Evolutionary conservation across 1,140 invertebrate genomes (phyloP).

Genomic region (Phymastichus coffea): DNA sequence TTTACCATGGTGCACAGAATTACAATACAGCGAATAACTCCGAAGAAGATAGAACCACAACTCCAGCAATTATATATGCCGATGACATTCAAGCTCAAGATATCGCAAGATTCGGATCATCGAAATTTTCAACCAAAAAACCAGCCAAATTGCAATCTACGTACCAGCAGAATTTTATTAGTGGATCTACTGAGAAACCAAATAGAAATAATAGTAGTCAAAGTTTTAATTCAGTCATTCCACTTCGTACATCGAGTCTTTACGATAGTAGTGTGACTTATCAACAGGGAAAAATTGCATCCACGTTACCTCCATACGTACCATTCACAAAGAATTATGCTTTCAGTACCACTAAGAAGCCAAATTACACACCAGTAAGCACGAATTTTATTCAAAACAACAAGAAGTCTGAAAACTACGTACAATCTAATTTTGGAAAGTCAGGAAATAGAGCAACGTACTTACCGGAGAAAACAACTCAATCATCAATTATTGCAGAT

Average conservation of each 20-base stretch:
- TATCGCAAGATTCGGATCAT: neutral
- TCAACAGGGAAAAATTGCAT: slow-evolving; percentile 44
- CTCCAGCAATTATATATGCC: neutral
- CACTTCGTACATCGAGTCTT: slow-evolving; percentile 37
- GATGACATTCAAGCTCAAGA: slow-evolving; percentile 12
- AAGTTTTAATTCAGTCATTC: slow-evolving; percentile 26
- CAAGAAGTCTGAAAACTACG: slow-evolving; percentile 34
- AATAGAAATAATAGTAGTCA: slow-evolving; percentile 31
- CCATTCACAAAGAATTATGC: slow-evolving; percentile 52
- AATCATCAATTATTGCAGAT: slow-evolving; percentile 19
- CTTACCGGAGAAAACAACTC: slow-evolving; percentile 42
- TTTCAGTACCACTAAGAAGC: slow-evolving; percentile 38
- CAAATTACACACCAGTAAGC: slow-evolving; percentile 38
- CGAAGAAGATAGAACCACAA: neutral
- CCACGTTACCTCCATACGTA: slow-evolving; percentile 47
- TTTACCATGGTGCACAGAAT: neutral
- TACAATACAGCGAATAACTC: slow-evolving; percentile 9
- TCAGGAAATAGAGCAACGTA: slow-evolving; percentile 39
- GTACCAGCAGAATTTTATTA: slow-evolving; percentile 40
- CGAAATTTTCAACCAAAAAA: slow-evolving; percentile 27
- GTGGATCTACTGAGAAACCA: slow-evolving; percentile 43
- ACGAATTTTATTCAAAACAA: slow-evolving; percentile 31
- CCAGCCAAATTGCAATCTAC: slow-evolving; percentile 28
- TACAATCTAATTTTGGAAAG: slow-evolving; percentile 33
- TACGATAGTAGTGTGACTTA: slow-evolving; percentile 48